Evolutionary conservation across 2,797 vertebrate genomes (phyloP).

Genomic region (Tamandua tetradactyla): DNA sequence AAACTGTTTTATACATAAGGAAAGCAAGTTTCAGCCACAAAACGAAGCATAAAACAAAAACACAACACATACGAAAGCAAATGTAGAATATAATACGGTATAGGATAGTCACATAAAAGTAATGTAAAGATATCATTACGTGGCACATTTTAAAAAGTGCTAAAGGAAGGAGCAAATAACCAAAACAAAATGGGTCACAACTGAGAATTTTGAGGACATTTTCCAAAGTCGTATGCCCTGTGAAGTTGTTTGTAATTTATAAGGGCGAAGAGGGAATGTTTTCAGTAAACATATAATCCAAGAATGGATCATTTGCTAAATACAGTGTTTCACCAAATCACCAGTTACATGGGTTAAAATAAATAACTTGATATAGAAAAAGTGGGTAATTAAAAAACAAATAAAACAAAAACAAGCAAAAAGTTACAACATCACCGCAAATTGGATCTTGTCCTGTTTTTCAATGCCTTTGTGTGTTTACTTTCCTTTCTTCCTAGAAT

Average conservation of each 20-base stretch:
- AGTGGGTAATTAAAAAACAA: not conserved
- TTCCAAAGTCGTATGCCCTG: not conserved
- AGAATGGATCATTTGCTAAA: not conserved
- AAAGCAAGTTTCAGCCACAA: not conserved
- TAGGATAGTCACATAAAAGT: not conserved
- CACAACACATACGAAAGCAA: not conserved
- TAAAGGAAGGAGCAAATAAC: not conserved
- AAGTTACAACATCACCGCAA: not conserved
- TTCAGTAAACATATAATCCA: not conserved
- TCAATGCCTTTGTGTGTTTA: too few species aligned
- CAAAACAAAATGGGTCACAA: not conserved
- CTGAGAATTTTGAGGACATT: not conserved
- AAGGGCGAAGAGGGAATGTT: not conserved
- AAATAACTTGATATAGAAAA: not conserved
- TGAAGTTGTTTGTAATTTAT: not conserved
- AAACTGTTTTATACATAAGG: not conserved
- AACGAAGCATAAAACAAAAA: not conserved
- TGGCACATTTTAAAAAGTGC: not conserved
- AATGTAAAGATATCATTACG: not conserved
- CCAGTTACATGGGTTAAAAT: not conserved
- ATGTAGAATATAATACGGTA: not conserved
- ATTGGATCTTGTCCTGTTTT: too few species aligned
- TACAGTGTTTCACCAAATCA: not conserved
- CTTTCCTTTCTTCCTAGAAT: too few species aligned
- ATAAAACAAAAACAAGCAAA: not conserved